Percentiles rank a stretch among this genome's conserved stretches.
Conservation (phyloP, 1,140 invertebrate species). For the Ceratitis capitata region DNA sequence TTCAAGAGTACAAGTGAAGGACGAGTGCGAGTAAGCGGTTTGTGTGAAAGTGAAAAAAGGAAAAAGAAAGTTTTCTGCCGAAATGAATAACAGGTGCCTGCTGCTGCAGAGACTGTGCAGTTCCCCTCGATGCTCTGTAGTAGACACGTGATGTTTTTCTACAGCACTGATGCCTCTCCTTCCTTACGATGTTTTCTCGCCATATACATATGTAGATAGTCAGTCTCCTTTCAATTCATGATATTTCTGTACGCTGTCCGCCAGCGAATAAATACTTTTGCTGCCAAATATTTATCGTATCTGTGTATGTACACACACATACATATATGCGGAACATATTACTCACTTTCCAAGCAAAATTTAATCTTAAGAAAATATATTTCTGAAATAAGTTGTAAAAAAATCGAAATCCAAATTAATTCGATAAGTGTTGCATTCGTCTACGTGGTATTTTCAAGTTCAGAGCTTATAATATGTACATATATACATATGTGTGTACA, state of each 20-base stretch:
- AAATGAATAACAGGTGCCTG: conserved; percentile 22
- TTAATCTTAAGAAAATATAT: too few species aligned
- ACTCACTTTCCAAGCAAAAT: too few species aligned
- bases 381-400: too few species aligned
- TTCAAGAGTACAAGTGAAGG: neutral
- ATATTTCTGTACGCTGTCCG: neutral
- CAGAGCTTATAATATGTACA: too few species aligned
- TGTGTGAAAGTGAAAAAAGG: conserved; percentile 9
- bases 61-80: neutral
- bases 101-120: neutral
- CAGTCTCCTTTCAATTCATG: neutral
- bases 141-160: neutral
- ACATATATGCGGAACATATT: too few species aligned
- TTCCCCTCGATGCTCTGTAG: neutral
- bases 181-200: too few species aligned
- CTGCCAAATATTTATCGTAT: neutral
- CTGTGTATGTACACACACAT: too few species aligned
- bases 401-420: too few species aligned
- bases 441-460: too few species aligned
- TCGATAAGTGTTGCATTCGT: too few species aligned
- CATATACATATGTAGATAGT: too few species aligned
- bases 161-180: neutral
- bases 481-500: too few species aligned
- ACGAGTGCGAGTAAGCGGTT: neutral
- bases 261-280: neutral